Evolutionary conservation across 1,140 invertebrate genomes (phyloP), one percentile per base, ranked within the genome.

Genomic region (Holotrichia oblita): DNA sequence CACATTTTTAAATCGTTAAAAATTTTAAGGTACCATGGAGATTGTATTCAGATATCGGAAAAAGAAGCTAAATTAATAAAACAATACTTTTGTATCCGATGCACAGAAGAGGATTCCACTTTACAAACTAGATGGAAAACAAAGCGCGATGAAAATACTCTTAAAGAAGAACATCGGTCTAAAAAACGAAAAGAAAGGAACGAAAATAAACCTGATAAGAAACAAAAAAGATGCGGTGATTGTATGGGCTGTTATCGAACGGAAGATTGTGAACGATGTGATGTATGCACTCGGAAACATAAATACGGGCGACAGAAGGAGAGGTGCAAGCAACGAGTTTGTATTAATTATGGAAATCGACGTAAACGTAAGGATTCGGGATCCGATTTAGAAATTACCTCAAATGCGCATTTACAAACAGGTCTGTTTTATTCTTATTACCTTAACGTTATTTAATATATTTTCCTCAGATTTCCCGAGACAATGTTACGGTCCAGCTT

Each of bases 1-100:
- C 0, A 6, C 24, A 34, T 34, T 34, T 59, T 61, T 12, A 59
- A 9, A 8, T 14, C 12, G 40, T 48, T 10, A 55, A 4, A 1
- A 34, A 27, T 44, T 79, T 81, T 24, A 77, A 84, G 83, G 83
- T 99, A 98, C 85, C 98, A 99, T 88, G 97, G 97, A 9, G 96
- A 98, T 84, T 99, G 98, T 87, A 98, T 99, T 83, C 95, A 95
- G 82, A 96, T 99, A 78, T 97, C 96, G 9, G 94, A 98, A 85
- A 92, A 94, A 81, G 95, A 98, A 86, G 95, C 98, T 0, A 97
- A 97, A 84, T 92, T 94, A 79, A 99, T 99, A 75, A 96, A 96
- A 85, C 94, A 96, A 82, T 99, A 97, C 84, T 98, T 95, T 87
- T 99, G 98, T 88, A 89, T 94, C 82, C 89, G 92, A n/a, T 96